Conservation (phyloP, 2,888 invertebrate species). For the Dichetophora obliterata region DNA sequence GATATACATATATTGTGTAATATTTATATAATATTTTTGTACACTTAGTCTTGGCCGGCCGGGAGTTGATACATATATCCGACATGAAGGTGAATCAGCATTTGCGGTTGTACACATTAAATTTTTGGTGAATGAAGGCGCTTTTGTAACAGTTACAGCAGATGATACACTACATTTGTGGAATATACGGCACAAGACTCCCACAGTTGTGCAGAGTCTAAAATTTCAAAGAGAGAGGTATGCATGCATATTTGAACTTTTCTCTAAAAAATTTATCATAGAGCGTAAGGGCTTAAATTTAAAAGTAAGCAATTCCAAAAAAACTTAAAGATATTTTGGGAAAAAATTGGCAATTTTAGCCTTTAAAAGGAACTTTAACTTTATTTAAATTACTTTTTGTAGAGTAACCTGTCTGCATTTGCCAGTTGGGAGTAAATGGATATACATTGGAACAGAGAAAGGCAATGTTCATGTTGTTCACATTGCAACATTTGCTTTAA, state of each 20-base stretch:
- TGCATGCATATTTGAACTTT: neutral
- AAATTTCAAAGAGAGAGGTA: conserved; percentile 97
- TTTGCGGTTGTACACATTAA: conserved; percentile 85
- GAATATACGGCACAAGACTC: conserved; percentile 95
- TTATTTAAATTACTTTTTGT: conserved; percentile 53
- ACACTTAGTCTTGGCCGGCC: conserved; percentile 89
- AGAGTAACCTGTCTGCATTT: conserved; percentile 96
- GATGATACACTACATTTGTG: conserved; percentile 98
- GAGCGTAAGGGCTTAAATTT: too few relatives aligned
- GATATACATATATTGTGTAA: too few relatives aligned
- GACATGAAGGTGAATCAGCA: conserved; percentile 79
- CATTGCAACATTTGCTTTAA: conserved; percentile 94
- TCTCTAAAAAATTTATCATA: neutral
- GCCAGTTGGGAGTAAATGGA: conserved; percentile 97
- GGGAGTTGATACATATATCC: conserved; percentile 95
- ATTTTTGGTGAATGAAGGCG: conserved; percentile 98
- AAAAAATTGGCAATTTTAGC: too few relatives aligned
- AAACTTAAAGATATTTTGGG: too few relatives aligned
- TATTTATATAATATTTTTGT: too few relatives aligned
- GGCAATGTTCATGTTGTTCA: conserved; percentile 98
- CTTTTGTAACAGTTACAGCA: conserved; percentile 93
- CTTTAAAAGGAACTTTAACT: neutral
- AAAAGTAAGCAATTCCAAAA: too few relatives aligned
- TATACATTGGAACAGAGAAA: conserved; percentile 97
- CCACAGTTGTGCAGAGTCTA: conserved; percentile 95